Percentiles rank a stretch among this genome's conserved stretches.
phyloP scores from a whole-genome alignment of 2,113 vertebrate species.

The Ophthalmolycus amberensis region DNA sequence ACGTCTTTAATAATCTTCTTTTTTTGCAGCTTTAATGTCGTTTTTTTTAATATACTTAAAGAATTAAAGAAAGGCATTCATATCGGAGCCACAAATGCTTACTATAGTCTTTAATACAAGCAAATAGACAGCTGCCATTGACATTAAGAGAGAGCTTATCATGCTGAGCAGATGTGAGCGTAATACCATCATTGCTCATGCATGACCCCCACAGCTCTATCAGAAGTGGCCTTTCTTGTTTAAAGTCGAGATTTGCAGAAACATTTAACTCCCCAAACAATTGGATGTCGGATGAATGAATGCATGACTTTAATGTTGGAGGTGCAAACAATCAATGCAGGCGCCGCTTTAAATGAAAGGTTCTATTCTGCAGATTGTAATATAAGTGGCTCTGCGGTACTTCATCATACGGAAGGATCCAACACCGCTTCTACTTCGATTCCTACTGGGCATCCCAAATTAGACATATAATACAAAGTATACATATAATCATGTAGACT shows the following conservation, averaged over 20 bases:
- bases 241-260: constrained; percentile 60
- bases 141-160: constrained; percentile 39
- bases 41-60: background rate
- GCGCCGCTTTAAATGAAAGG: constrained; percentile 36
- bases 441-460: constrained; percentile 1
- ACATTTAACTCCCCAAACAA: constrained; percentile 58
- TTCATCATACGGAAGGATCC: constrained; percentile 25
- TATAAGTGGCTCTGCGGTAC: background rate
- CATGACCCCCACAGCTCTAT: constrained; percentile 16
- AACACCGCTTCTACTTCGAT: constrained; percentile 2
- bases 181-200: constrained; percentile 54
- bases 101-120: constrained; percentile 2
- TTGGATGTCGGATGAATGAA: constrained; percentile 48
- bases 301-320: constrained; percentile 38
- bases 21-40: background rate
- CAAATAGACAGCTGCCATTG: constrained; percentile 32
- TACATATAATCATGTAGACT: background rate
- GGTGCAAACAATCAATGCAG: constrained; percentile 48
- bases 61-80: background rate
- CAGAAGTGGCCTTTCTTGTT: constrained; percentile 37
- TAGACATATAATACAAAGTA: background rate
- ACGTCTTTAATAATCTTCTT: background rate
- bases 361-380: constrained; percentile 19
- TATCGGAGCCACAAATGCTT: background rate
- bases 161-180: constrained; percentile 49